Percentiles rank a stretch among this genome's conserved stretches.
Evolutionary conservation across 2,113 vertebrate species (phyloP).

Genomic region (Caracal caracal): DNA sequence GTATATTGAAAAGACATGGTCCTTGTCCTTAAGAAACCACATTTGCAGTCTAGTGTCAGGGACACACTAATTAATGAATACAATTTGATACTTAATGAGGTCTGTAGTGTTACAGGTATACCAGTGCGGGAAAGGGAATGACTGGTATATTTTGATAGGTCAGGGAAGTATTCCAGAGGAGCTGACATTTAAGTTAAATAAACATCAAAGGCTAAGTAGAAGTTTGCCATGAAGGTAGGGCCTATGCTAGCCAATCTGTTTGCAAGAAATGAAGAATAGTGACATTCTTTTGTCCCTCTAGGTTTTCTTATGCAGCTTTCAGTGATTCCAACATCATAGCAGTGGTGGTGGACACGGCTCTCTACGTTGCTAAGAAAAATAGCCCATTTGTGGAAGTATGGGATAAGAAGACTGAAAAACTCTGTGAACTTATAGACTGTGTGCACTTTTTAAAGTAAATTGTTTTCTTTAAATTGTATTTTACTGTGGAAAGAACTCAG

Average conservation of each 20-base stretch:
- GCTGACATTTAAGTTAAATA: not conserved
- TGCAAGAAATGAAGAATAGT: constrained; percentile 15
- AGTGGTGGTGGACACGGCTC: constrained; percentile 92
- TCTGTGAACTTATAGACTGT: constrained; percentile 93
- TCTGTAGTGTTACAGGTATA: not conserved
- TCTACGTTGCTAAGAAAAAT: constrained; percentile 94
- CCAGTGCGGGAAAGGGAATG: not conserved
- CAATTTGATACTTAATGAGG: not conserved
- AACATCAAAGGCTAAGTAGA: not conserved
- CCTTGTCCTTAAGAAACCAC: not conserved
- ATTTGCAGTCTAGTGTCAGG: not conserved
- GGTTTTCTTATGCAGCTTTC: constrained; percentile 86
- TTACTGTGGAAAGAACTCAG: not conserved
- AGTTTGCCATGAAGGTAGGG: not conserved
- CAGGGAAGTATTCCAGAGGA: not conserved
- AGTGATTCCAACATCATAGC: constrained; percentile 92
- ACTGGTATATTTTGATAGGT: not conserved
- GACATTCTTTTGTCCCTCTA: constrained; percentile 60
- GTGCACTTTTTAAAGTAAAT: constrained; percentile 91
- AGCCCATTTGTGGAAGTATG: constrained; percentile 93
- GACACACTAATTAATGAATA: not conserved
- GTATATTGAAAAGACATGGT: not conserved
- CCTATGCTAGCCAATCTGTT: not conserved
- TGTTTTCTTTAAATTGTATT: not conserved
- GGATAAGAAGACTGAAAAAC: constrained; percentile 94